Conservation (phyloP, 2,113 vertebrate genomes). For the Pteropus alecto region DNA sequence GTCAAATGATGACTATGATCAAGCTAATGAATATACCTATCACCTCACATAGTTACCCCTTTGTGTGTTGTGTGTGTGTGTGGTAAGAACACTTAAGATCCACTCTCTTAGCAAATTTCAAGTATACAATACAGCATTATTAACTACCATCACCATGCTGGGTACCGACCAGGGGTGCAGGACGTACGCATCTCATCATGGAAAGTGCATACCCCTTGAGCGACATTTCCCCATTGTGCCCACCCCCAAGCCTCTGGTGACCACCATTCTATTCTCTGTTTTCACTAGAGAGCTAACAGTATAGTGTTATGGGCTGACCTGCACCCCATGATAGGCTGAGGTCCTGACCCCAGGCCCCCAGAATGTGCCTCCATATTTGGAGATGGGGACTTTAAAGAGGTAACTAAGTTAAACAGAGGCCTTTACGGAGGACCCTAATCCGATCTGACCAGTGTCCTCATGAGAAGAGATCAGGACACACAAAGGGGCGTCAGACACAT, state of each 20-base stretch:
- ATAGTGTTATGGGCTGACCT: rapidly evolving
- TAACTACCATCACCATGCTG: too few relatives aligned
- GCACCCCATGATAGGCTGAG: rapidly evolving
- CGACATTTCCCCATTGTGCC: not conserved
- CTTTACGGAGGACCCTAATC: not conserved
- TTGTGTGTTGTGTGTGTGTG: not conserved
- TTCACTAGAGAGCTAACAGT: not conserved
- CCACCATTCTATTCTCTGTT: not conserved
- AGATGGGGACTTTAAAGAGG: not conserved
- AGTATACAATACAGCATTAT: not conserved
- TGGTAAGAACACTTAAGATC: not conserved
- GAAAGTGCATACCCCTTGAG: not conserved
- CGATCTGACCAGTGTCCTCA: not conserved
- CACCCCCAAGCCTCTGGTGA: not conserved
- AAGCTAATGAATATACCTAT: not conserved
- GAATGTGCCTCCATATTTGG: not conserved
- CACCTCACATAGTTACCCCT: not conserved
- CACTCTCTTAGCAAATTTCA: not conserved
- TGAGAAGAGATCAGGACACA: not conserved
- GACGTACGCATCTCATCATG: not conserved
- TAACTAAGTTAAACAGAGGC: not conserved
- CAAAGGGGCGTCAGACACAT: not conserved
- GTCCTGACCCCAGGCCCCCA: not conserved
- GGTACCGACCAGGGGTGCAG: not conserved
- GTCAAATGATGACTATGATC: not conserved